These are phyloP conservation scores for Tetramorium parvispinum DNA, from an alignment of 1,140 invertebrate species.

Conservation along the genomic window DNA sequence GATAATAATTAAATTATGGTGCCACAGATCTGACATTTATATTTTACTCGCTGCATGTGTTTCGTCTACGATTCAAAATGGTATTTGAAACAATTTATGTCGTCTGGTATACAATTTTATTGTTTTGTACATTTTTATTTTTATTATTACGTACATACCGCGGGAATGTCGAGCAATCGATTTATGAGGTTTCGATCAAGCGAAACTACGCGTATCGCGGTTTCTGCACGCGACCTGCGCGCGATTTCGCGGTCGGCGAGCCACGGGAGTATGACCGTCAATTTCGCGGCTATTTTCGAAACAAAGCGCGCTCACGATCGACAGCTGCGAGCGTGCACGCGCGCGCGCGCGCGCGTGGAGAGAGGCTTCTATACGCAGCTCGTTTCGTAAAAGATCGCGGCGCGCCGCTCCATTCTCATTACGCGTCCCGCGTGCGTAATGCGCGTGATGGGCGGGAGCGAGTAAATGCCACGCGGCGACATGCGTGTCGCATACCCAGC, in stretches of 20 bases:
- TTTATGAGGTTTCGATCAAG: slow-evolving; percentile 18
- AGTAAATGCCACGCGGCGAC: slow-evolving; percentile 26
- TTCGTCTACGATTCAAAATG: not conserved
- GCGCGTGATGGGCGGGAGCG: slow-evolving; percentile 22
- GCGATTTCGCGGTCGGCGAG: slow-evolving; percentile 15
- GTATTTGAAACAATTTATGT: not conserved
- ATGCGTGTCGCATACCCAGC: slow-evolving; percentile 11
- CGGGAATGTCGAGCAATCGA: not conserved
- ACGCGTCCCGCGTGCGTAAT: slow-evolving; percentile 32
- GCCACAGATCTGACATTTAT: not conserved
- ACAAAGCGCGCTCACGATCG: slow-evolving; percentile 46
- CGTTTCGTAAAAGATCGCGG: slow-evolving; percentile 26
- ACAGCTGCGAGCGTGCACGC: slow-evolving; percentile 17
- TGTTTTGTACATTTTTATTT: not conserved
- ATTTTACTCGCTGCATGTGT: not conserved
- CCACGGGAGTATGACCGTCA: slow-evolving; percentile 28
- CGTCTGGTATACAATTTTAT: not conserved
- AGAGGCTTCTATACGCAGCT: not conserved
- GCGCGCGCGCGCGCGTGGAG: no score
- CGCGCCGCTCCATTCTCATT: slow-evolving; percentile 51
- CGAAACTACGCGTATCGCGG: slow-evolving; percentile 59
- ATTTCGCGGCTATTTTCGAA: slow-evolving; percentile 52
- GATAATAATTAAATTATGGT: not conserved
- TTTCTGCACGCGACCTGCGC: slow-evolving; percentile 12
- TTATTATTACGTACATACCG: not conserved